A percentile compares a stretch with the other conserved stretches of the same genome.
Evolutionary conservation across 1,140 invertebrate species (phyloP).

Genomic region (Dinoponera quadriceps): DNA sequence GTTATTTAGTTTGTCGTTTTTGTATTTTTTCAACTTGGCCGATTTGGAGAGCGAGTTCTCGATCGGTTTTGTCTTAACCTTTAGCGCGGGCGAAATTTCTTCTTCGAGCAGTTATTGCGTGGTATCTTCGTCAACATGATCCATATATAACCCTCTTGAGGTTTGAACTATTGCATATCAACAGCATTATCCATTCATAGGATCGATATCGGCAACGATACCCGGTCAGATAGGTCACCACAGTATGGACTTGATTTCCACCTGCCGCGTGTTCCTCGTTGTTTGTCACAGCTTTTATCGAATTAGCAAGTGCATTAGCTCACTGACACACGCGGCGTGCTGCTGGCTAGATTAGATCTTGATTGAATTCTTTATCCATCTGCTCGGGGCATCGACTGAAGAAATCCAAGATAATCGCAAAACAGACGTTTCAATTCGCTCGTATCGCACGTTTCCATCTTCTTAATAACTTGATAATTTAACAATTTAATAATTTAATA

Average conservation of each 20-base stretch:
- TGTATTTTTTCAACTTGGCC: not conserved
- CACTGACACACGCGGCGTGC: not conserved
- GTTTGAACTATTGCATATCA: constrained; percentile 25
- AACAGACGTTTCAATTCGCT: not conserved
- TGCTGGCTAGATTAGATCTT: constrained; percentile 40
- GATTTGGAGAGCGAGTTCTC: too few species aligned
- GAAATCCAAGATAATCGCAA: not conserved
- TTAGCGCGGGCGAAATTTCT: not conserved
- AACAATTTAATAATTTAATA: too few species aligned
- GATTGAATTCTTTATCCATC: constrained; percentile 41
- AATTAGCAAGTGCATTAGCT: constrained; percentile 45
- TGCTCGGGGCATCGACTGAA: not conserved
- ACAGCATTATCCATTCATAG: constrained; percentile 21
- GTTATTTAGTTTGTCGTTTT: not conserved
- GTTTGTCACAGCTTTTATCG: constrained; percentile 52
- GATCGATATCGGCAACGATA: constrained; percentile 48
- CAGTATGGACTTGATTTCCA: constrained; percentile 43
- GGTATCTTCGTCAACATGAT: not conserved
- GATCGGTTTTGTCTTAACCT: too few species aligned
- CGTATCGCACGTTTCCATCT: too few species aligned
- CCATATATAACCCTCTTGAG: constrained; percentile 14
- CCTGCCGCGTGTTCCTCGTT: constrained; percentile 29
- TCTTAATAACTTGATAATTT: too few species aligned
- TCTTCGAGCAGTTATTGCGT: not conserved
- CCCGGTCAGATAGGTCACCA: constrained; percentile 30